These are phyloP conservation scores for Sphyrna mokarran DNA, from an alignment of 2,113 vertebrate genomes.

Conservation along the genomic window DNA sequence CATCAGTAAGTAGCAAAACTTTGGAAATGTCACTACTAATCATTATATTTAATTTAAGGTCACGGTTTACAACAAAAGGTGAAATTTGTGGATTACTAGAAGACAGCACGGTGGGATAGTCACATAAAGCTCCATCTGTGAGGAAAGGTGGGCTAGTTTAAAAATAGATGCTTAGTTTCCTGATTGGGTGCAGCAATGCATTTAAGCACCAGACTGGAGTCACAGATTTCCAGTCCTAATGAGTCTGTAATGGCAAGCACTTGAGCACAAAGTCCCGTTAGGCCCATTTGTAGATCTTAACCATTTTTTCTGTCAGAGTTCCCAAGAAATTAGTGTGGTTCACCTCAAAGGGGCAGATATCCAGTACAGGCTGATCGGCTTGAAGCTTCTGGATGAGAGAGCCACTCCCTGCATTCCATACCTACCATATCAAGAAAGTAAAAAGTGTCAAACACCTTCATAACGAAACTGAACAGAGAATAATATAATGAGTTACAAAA, in stretches of 20 bases:
- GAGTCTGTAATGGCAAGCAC: not conserved
- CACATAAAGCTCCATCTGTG: not conserved
- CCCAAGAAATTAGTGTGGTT: conserved; percentile 74
- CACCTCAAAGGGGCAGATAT: conserved; percentile 75
- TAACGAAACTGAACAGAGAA: not conserved
- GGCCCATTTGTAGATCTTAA: conserved; percentile 87
- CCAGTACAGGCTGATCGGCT: conserved; percentile 76
- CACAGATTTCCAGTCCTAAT: not conserved
- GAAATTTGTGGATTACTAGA: not conserved
- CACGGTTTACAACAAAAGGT: not conserved
- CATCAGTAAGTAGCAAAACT: not conserved
- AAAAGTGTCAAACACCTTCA: conserved; percentile 3
- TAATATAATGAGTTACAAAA: too few relatives aligned
- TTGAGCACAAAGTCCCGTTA: conserved; percentile 44
- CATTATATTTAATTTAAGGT: conserved; percentile 6
- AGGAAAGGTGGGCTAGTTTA: not conserved
- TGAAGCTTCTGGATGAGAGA: conserved; percentile 77
- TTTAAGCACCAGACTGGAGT: not conserved
- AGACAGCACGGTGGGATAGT: not conserved
- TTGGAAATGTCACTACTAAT: not conserved
- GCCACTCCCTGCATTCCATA: conserved; percentile 82
- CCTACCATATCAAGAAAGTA: conserved; percentile 54
- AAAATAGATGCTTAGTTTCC: not conserved
- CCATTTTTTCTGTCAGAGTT: conserved; percentile 80
- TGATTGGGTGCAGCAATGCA: not conserved